Percentiles rank a stretch among this genome's conserved stretches.
These are phyloP conservation scores for Paramormyrops kingsleyae DNA, from an alignment of 2,113 vertebrate genomes.

Conservation along the genomic window DNA sequence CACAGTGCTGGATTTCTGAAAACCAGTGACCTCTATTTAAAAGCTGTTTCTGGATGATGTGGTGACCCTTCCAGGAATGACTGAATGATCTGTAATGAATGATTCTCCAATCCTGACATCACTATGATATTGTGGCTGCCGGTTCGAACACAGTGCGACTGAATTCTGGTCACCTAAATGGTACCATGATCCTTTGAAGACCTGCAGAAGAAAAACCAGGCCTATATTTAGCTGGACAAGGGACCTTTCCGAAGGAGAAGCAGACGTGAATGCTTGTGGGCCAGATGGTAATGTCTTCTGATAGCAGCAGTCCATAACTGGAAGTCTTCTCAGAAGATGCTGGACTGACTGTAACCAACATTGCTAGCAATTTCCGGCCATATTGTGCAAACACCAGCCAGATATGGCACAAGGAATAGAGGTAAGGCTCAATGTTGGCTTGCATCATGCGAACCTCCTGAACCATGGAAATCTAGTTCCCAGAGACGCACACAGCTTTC, in stretches of 20 bases:
- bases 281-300: background rate
- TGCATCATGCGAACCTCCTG: background rate
- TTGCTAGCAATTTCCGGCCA: background rate
- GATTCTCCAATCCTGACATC: background rate
- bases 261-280: background rate
- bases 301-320: background rate
- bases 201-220: background rate
- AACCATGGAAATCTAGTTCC: background rate
- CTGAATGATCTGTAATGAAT: background rate
- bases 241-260: background rate
- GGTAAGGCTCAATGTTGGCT: background rate
- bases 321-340: background rate
- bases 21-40: conserved; percentile 3
- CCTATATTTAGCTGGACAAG: background rate
- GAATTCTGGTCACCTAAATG: background rate
- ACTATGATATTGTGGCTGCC: background rate
- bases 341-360: background rate
- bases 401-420: background rate
- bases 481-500: background rate
- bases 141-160: background rate
- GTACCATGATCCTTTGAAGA: background rate
- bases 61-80: background rate
- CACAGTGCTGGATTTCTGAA: conserved; percentile 4
- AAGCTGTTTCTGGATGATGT: background rate
- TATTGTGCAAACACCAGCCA: background rate